Base-by-base conservation (phyloP, 2,113 vertebrate species). In the Meleagris gallopavo region DNA sequence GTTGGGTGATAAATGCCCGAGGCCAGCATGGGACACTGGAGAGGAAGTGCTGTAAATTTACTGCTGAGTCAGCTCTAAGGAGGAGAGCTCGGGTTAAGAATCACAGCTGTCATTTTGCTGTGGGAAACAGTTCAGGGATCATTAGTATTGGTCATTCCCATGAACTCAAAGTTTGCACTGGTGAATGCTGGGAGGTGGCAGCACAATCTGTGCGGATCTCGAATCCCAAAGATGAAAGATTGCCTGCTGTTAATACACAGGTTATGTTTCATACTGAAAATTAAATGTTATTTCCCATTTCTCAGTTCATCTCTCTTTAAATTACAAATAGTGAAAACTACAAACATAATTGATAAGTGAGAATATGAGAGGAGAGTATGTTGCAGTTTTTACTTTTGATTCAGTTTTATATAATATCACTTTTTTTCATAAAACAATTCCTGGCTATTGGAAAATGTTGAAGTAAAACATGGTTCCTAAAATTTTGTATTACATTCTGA, bases 131-230 rank as follows among this genome's bases (percentile, higher is more conserved):
- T 98, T 98, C 98, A 98, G 97, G 97, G 97, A 98, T 98, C 97
- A 97, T 98, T 98, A 98, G 97, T 96, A 98, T 98, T 99, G 98
- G 98, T 98, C 98, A 98, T 99, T 99, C 99, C 98, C 99, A 99
- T 77, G 98, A 99, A 99, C 99, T 98, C 95, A 92, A 98, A 96
- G 96, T 98, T 98, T 96, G 81, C 97, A 97, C 89, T 98, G 97
- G 98, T 98, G 98, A 98, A 98, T 93, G 94, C 81, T 52, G 91
- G 98, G 98, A 98, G 98, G 97, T 97, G 97, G 97, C 95, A 91
- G 85, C 86, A 75, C 98, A 97, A 97, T 98, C 97, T 97, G 96
- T 97, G 97, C 97, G 97, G 97, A 98, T 97, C 97, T 96, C 11
- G 46, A 93, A 95, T 96, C 86, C 71, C 79, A 38, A 88, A 93